Evolutionary conservation across 2,888 invertebrate species (phyloP).

Genomic region (Morinoia aosen): DNA sequence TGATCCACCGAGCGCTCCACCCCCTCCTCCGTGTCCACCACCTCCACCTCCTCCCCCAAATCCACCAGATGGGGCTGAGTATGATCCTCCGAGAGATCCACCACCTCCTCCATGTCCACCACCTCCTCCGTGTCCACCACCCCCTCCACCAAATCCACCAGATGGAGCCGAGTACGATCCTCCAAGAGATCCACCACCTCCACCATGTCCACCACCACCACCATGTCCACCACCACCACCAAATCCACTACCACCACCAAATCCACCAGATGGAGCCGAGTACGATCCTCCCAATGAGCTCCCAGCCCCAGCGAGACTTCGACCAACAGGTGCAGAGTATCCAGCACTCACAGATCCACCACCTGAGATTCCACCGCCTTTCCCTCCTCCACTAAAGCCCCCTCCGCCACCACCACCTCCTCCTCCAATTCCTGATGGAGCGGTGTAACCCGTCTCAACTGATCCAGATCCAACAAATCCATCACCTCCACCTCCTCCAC

Average conservation of each 20-base stretch:
- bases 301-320: neutral
- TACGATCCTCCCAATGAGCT: neutral
- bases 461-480: constrained; percentile 7
- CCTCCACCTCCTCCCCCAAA: constrained; percentile 47
- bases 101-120: constrained; percentile 35
- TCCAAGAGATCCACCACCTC: neutral
- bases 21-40: constrained; percentile 23
- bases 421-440: neutral
- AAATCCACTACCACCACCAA: constrained; percentile 48
- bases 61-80: neutral
- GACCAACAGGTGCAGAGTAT: neutral
- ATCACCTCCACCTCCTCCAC: neutral
- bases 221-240: constrained; percentile 53
- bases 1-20: neutral
- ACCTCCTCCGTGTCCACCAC: constrained; percentile 43
- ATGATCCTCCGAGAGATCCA: neutral
- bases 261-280: constrained; percentile 41
- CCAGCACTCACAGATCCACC: neutral
- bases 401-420: constrained; percentile 20
- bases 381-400: neutral
- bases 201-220: constrained; percentile 51
- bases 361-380: neutral
- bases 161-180: constrained; percentile 37
- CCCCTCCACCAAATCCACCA: constrained; percentile 48
- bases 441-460: neutral